Base-by-base conservation (phyloP, 37 sponge, comb jelly and placozoan genomes). In the Ianthella basta region DNA sequence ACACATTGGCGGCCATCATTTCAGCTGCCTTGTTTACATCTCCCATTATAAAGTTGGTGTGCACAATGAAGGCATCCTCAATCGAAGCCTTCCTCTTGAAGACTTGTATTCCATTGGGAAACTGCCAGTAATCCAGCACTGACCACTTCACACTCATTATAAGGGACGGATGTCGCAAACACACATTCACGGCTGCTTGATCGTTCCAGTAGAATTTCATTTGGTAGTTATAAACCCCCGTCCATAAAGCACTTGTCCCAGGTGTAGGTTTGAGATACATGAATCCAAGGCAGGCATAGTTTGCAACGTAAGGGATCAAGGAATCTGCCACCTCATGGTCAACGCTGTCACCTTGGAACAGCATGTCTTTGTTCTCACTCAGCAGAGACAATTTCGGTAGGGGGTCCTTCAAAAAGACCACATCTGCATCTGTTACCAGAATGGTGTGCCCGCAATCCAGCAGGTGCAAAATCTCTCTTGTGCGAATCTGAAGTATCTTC, bases 171-270 rank as follows among this genome's bases (percentile, higher is more conserved):
- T 86, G 86, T 4, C 90, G 59, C 25, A 89, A 73, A 66, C 90
- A 89, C 30, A 89, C 72, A 41, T 89, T 89, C 39, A 88, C 38
- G 16, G 83, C 89, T 33, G 89, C 84, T 67, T 88, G 89, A 65
- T 88, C 89, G 63, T 88, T 88, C 89, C 89, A 88, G 29, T 85
- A 80, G 75, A 39, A 81, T 56, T 73, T 74, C 6, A 10, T 59
- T 56, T 85, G 90, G 82, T 81, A 89, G 20, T 81, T 55, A 0
- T 85, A 75, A 6, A 88, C 89, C 18, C 83, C 83, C 57, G 64
- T 40, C 79, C 78, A 88, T 6, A 88, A 56, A n/a, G 55, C 80
- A 32, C 15, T 77, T 0, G 89, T 84, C 0, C 70, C 34, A 4
- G 27, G 6, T n/a, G 70, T 86, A 4, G 79, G 61, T 35, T 69